Conservation (phyloP, 2,888 invertebrate genomes). For the Bugulina stolonifera region DNA sequence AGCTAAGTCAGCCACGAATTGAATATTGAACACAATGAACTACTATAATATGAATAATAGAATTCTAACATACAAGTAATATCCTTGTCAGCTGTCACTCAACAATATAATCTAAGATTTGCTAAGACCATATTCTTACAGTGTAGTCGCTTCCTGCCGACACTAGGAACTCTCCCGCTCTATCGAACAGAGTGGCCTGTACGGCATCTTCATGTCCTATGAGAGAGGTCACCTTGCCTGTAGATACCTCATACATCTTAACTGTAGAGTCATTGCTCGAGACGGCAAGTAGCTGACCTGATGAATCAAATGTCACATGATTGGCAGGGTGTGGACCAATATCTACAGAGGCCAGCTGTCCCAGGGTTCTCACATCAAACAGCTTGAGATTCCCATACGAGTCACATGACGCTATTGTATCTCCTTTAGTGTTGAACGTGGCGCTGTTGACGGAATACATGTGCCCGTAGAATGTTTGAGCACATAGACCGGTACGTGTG, state of each 20-base stretch:
- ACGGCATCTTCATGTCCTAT: constrained; percentile 53
- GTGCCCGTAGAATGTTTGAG: constrained; percentile 53
- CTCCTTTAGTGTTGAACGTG: constrained; percentile 50
- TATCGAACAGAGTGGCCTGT: constrained; percentile 48
- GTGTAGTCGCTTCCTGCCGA: constrained; percentile 50
- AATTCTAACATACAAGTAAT: too few species aligned
- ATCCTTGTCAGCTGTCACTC: too few species aligned
- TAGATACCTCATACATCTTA: constrained; percentile 50
- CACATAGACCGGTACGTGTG: constrained; percentile 50
- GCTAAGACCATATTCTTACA: constrained; percentile 47
- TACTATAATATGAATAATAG: too few species aligned
- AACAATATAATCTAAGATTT: too few species aligned
- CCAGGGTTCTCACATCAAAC: constrained; percentile 51
- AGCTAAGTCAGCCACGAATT: too few species aligned
- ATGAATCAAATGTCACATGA: constrained; percentile 49
- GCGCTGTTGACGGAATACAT: constrained; percentile 51
- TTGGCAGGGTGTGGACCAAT: constrained; percentile 52
- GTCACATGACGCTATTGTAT: constrained; percentile 52
- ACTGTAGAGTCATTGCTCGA: constrained; percentile 51
- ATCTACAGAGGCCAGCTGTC: constrained; percentile 46
- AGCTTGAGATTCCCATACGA: constrained; percentile 50
- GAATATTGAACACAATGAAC: too few species aligned
- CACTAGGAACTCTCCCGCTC: constrained; percentile 47
- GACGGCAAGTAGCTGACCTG: constrained; percentile 43
- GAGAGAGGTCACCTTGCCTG: constrained; percentile 45